Base-by-base conservation (phyloP, 2,113 vertebrate species). In the Ictalurus punctatus region DNA sequence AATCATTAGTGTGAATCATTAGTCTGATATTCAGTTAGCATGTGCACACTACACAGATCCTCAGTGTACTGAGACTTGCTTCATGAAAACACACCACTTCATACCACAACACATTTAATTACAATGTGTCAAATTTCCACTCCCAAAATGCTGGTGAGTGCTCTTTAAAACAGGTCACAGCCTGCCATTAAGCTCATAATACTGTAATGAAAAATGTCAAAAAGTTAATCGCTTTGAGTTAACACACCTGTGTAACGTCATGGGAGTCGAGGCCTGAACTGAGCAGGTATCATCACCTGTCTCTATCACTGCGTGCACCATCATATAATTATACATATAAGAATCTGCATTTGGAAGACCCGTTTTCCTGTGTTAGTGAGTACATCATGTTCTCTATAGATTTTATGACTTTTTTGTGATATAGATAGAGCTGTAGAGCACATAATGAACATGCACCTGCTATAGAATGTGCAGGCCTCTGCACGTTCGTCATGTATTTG, bases 401-500 rank as follows among this genome's bases (percentile, higher is more conserved):
- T 86, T 94, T 94, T 93, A 92, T 88, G 83, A 88, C 90, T 86
- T 91, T 93, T 90, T 91, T 92, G 92, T 48, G 88, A 91, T 94
- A 92, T 92, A 58, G 25, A 52, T 54, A 65, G 40, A 37, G 71
- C n/a, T 86, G 83, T 23, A 69, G 37, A 19, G 90, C 88, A 90
- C 89, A 91, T 88, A 81, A 71, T 91, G 21, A 86, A 86, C 83
- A 88, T 48, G 56, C n/a, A 40, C 48, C n/a, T 52, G 6, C 81
- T 84, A 52, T 25, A 52, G 34, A 61, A 78, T 59, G 30, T 80
- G 19, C 21, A 5, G 14, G n/a, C 80, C 48, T 52, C 25, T 71
- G 71, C 44, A 82, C 14, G 14, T 52, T 54, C 25, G 23, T 25
- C 56, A 76, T 54, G 65, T 2, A 8, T 84, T 40, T 79, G 27